These are phyloP conservation scores for Caenorhabditis sp. DNA, from an alignment of 2,888 invertebrate genomes.

Conservation along the genomic window DNA sequence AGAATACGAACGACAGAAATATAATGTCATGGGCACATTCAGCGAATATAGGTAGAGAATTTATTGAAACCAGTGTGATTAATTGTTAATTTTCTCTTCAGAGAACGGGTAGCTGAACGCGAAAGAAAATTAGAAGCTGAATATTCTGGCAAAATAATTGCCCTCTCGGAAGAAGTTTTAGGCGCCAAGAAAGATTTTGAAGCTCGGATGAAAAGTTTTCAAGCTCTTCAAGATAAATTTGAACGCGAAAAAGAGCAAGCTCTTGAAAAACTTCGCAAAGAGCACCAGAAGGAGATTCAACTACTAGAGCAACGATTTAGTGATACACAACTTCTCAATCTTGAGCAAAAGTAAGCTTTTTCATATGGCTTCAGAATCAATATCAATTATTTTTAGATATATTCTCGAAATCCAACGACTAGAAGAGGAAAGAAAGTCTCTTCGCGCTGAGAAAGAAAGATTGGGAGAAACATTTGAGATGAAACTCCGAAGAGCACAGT, in stretches of 20 bases:
- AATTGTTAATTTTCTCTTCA: constrained; percentile 10
- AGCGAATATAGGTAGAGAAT: constrained; percentile 69
- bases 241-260: constrained; percentile 71
- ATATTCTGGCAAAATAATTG: constrained; percentile 71
- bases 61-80: too few relatives aligned
- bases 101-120: constrained; percentile 69
- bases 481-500: constrained; percentile 70
- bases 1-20: constrained; percentile 71
- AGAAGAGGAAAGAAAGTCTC: constrained; percentile 70
- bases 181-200: constrained; percentile 72
- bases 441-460: constrained; percentile 69
- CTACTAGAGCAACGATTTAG: constrained; percentile 68
- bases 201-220: constrained; percentile 74
- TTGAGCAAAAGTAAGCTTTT: constrained; percentile 69
- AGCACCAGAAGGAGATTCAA: constrained; percentile 71
- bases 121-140: constrained; percentile 71
- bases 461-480: constrained; percentile 71
- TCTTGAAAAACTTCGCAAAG: constrained; percentile 69
- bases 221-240: constrained; percentile 70
- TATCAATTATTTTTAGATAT: constrained; percentile 54
- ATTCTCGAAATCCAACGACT: constrained; percentile 70
- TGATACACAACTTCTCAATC: constrained; percentile 69
- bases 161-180: constrained; percentile 73
- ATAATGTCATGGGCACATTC: constrained; percentile 71
- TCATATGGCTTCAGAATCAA: too few relatives aligned